Percentiles rank a stretch among this genome's conserved stretches.
Conservation (phyloP, 2,797 vertebrate genomes). For the Sorex maritimensis region DNA sequence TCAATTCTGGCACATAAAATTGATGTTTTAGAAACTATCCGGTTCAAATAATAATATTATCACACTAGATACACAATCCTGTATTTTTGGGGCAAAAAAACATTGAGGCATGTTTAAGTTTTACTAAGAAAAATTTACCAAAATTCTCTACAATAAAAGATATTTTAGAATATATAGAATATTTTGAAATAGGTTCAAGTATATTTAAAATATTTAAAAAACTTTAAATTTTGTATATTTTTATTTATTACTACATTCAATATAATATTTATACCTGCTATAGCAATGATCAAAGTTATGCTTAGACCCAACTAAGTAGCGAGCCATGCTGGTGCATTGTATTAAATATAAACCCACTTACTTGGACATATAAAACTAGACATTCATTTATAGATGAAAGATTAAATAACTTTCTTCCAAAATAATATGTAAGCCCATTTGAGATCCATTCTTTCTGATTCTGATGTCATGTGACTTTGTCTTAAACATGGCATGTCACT, state of each 20-base stretch:
- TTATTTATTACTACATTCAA: not conserved
- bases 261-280: not conserved
- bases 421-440: not conserved
- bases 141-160: not conserved
- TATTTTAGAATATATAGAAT: slow-evolving; percentile 35
- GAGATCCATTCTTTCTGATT: not conserved
- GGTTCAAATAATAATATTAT: not conserved
- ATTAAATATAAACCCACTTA: not conserved
- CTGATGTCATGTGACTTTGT: not conserved
- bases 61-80: not conserved
- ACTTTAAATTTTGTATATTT: not conserved
- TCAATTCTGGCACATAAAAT: not conserved
- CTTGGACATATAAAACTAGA: not conserved
- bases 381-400: not conserved
- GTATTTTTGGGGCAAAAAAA: not conserved
- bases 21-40: not conserved
- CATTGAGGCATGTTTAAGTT: not conserved
- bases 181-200: not conserved
- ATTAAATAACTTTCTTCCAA: slow-evolving; percentile 19
- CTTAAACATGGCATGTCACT: not conserved
- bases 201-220: slow-evolving; percentile 1
- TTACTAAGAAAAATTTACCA: slow-evolving; percentile 25
- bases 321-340: not conserved
- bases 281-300: slow-evolving; percentile 5
- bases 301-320: not conserved